Evolutionary conservation across 2,113 vertebrate genomes (phyloP).

Genomic region (Rana temporaria): DNA sequence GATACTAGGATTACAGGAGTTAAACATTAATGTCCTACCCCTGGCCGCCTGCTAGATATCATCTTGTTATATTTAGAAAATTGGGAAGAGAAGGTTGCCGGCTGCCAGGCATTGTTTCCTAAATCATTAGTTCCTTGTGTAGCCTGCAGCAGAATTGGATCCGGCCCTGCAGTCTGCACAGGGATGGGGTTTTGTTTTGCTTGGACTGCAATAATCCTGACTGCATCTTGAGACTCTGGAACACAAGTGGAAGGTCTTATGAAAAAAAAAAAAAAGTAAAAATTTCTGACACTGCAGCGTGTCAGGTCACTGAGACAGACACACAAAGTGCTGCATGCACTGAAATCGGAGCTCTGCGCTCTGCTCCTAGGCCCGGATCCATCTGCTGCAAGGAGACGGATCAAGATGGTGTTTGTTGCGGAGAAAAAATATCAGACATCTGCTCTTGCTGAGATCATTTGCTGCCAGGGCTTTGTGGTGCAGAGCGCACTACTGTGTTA

Average conservation of each 20-base stretch:
- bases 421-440: constrained; percentile 31
- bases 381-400: constrained; percentile 40
- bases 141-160: constrained; percentile 51
- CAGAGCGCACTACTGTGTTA: background rate
- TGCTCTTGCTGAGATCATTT: constrained; percentile 35
- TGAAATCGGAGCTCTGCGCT: constrained; percentile 33
- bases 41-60: background rate
- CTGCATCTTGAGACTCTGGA: constrained; percentile 28
- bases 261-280: constrained; percentile 30
- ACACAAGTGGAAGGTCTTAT: constrained; percentile 44
- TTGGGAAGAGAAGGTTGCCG: constrained; percentile 19
- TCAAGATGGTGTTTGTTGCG: constrained; percentile 50
- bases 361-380: constrained; percentile 14
- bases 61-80: constrained; percentile 25
- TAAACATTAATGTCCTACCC: constrained; percentile 37
- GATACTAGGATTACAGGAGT: constrained; percentile 4
- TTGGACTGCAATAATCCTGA: constrained; percentile 52
- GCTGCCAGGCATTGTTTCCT: constrained; percentile 41
- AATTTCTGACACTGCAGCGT: constrained; percentile 49
- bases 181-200: constrained; percentile 45
- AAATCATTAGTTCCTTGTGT: constrained; percentile 44
- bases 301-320: constrained; percentile 45
- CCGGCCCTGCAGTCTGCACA: constrained; percentile 7
- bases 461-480: constrained; percentile 12
- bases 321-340: constrained; percentile 37